Base-by-base conservation (phyloP, 1,140 invertebrate species). In the Drosophila lacertosa region DNA sequence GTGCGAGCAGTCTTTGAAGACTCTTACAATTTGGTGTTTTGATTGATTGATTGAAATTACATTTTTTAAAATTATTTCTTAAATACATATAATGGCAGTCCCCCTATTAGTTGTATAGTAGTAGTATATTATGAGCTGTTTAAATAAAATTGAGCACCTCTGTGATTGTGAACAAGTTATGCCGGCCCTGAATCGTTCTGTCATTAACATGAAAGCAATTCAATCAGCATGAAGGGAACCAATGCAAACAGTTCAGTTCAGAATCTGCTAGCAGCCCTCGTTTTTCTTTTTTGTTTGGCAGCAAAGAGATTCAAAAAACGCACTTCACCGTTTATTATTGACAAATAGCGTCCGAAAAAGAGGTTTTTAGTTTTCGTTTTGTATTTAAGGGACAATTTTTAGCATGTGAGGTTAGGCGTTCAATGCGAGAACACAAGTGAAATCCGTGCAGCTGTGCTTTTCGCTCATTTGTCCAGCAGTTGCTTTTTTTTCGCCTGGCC, bases 221-320 rank as follows among this genome's bases (percentile, higher is more conserved):
- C 2, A 47, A 26, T 1, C 13, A 26, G 6, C 13, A 40, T 29
- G n/a, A 29, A 6, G 3, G 6, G 24, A 57, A 18, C 39, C 13
- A 42, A 4, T 18, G 0, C 10, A 2, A 18, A 5, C 5, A 32
- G 24, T 32, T 42, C 54, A 57, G 37, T n/a, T 40, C 37, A 7
- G 7, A 44, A 42, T 1, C 10, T 11, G 10, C 4, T 57, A 16
- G 37, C 39, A 57, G 26, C 54, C 54, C 54, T 42, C 6, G 24
- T 42, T 11, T 40, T 57, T 18, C 15, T 13, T 42, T 9, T 29
- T 57, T 42, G 54, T 44, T 57, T 42, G 54, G 35, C 13, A 57
- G 54, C 54, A 57, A 57, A 57, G 10, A 20, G n/a, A 42, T 42
- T 42, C 24, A 57, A 55, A 44, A 42, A 35, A 22, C 20, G 35